Base-by-base conservation (phyloP, 1,140 invertebrate genomes). In the Atopsyche davidsoni region DNA sequence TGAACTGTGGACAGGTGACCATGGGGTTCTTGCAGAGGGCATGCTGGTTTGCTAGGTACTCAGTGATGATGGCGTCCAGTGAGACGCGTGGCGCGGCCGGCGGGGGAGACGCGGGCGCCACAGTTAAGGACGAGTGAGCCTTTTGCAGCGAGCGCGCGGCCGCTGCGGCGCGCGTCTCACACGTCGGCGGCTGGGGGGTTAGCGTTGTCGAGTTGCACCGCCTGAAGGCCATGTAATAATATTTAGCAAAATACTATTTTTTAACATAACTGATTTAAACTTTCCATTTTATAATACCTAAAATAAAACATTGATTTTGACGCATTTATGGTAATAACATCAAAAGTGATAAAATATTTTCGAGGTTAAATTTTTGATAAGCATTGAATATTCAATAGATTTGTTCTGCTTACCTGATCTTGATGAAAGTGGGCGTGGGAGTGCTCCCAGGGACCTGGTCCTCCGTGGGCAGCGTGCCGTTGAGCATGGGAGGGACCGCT, bases 11-110 rank as follows among this genome's bases (percentile, higher is more conserved):
- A 70, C 89, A 92, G 0, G 88, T 92, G 18, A 87, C 87, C 77
- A 92, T 90, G 3, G 89, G 89, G 71, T 92, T 92, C 76, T 90
- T 91, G 72, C 90, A 93, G 2, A 92, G 69, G n/a, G 89, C 85
- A 68, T 93, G 90, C 68, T 99, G 95, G 73, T 96, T 95, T 32
- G 91, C 87, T 28, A 97, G 77, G 72, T 96, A 98, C 69, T 95
- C 92, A 0, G 89, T 96, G 28, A 98, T 90, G 64, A 98, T 97
- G 19, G 87, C 86, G 66, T 96, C 88, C 16, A 98, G 73, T 1
- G 86, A 87, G 14, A 92, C 78, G 2, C 67, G 66, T 50, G 59
- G 76, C 56, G 60, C 64, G 59, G 70, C n/a, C 68, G 9, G 61
- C 55, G 7, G 22, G 43, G 52, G 57, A 11, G 49, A 14, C 0